phyloP scores from a whole-genome alignment of 2,888 invertebrate genomes.

The Molanna angustata region DNA sequence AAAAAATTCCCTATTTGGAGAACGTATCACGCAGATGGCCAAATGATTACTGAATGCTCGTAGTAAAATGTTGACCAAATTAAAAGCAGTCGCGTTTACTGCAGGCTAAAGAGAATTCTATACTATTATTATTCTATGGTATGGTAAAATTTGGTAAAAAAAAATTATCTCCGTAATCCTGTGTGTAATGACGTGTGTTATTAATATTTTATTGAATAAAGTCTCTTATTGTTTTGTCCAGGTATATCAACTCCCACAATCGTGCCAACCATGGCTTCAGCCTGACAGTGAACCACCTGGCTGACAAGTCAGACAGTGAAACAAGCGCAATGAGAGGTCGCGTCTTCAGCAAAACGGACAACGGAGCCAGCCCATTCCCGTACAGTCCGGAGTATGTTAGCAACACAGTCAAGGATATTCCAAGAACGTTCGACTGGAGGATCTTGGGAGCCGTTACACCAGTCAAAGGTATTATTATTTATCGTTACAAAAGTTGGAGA shows the following conservation, averaged over 20 bases:
- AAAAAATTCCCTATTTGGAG: too few relatives aligned
- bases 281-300: slow-evolving; percentile 81
- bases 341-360: slow-evolving; percentile 60
- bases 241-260: slow-evolving; percentile 78
- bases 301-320: slow-evolving; percentile 79
- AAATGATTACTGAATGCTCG: too few relatives aligned
- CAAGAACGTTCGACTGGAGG: slow-evolving; percentile 85
- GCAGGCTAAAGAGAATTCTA: too few relatives aligned
- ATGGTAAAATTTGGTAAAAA: too few relatives aligned
- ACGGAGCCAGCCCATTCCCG: slow-evolving; percentile 79
- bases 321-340: slow-evolving; percentile 71
- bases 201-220: neutral
- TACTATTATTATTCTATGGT: too few relatives aligned
- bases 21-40: too few relatives aligned
- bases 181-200: too few relatives aligned
- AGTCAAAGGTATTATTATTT: slow-evolving; percentile 68
- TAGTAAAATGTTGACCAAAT: too few relatives aligned
- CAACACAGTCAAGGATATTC: slow-evolving; percentile 54
- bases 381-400: slow-evolving; percentile 57
- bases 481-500: neutral
- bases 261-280: slow-evolving; percentile 70
- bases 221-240: too few relatives aligned
- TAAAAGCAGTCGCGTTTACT: too few relatives aligned
- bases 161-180: too few relatives aligned
- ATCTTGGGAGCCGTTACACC: slow-evolving; percentile 90